Evolutionary conservation across 2,113 vertebrate genomes (phyloP).

Genomic region (Gyps fulvus): DNA sequence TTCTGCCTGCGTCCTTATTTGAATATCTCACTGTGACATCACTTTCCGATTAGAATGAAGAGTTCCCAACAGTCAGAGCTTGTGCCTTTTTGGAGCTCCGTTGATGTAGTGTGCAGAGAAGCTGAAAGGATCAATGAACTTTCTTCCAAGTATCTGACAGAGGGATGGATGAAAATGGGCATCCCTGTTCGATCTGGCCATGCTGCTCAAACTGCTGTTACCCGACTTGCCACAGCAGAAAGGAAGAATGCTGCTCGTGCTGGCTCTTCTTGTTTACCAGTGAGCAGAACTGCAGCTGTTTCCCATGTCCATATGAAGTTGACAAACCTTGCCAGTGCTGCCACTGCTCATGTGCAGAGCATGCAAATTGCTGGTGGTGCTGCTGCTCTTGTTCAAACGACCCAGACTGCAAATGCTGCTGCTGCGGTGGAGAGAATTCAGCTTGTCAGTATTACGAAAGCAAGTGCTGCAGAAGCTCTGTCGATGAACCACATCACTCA

Average conservation of each 20-base stretch:
- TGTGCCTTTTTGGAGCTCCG: neutral
- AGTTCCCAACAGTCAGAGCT: neutral
- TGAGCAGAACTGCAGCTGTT: slow-evolving; percentile 62
- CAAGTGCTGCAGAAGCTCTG: slow-evolving; percentile 18
- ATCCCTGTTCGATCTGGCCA: neutral
- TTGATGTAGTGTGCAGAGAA: neutral
- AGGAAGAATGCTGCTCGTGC: slow-evolving; percentile 8
- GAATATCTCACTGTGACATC: neutral
- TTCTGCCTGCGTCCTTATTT: neutral
- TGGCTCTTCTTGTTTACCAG: slow-evolving; percentile 58
- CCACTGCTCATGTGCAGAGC: slow-evolving; percentile 56
- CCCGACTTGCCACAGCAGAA: neutral
- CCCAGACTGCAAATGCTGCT: slow-evolving; percentile 62
- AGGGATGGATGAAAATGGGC: neutral
- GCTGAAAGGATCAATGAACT: neutral
- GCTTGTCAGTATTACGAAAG: slow-evolving; percentile 47
- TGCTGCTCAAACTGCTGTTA: neutral
- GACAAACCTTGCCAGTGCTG: slow-evolving; percentile 54
- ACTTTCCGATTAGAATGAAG: neutral
- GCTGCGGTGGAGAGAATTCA: neutral
- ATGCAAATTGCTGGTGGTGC: slow-evolving; percentile 62
- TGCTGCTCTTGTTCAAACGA: slow-evolving; percentile 67
- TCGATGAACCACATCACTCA: neutral
- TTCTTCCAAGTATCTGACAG: neutral
- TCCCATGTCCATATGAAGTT: slow-evolving; percentile 31